Evolutionary conservation across 2,888 invertebrate species (phyloP), one percentile per base, ranked within the genome.

Genomic region (Colletes collaris): DNA sequence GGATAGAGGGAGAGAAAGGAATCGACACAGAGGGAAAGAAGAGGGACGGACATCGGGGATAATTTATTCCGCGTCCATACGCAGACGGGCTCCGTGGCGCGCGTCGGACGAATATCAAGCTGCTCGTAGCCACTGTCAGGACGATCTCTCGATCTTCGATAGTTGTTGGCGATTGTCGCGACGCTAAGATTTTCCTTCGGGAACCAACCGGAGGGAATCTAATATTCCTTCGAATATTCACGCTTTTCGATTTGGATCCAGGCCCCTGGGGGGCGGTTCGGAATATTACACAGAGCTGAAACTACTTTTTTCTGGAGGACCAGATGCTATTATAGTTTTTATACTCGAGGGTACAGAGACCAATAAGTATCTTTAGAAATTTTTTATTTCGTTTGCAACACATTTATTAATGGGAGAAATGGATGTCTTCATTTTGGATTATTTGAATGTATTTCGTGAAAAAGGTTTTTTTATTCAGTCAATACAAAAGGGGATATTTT

Each of bases 61-160:
- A 91, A 92, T 92, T 90, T 92, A 92, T 92, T 92, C 92, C 85
- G 84, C 86, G 87, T 84, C 85, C 90, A 91, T 89, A 90, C 88
- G 86, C 87, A 79, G 83, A 74, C 84, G 86, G 80, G 64, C 85
- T 85, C 77, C 76, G 79, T 78, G 84, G 83, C 88, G 87, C 81
- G 87, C 88, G 85, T 88, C 83, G 78, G 84, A 82, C 86, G 85
- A 84, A 87, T 85, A 88, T 86, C 83, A 87, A 86, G 76, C 83
- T 81, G 60, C 75, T 66, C 66, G 74, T 63, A 76, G 62, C 65
- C 66, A 70, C 72, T 59, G 62, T 46, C 78, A 59, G 56, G 66
- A 65, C 82, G 77, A 63, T 82, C 74, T 55, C 67, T 67, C 66
- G 73, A 76, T 73, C 73, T 64, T 71, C 71, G 71, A 75, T 75